Conservation (phyloP, 2,113 vertebrate genomes). For the Cnemophilus loriae region DNA sequence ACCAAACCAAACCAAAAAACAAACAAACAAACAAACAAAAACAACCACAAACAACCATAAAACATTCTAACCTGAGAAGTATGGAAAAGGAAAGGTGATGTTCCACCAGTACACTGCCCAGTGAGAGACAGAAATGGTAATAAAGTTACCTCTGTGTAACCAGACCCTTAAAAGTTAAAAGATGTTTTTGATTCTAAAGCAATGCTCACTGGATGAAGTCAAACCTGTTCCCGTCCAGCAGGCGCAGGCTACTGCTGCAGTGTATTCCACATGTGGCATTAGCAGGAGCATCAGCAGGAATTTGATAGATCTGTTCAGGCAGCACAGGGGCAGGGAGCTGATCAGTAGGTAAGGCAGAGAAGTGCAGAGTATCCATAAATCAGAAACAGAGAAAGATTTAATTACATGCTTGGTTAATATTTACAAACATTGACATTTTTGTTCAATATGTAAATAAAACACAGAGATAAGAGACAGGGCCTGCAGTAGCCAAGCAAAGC, state of each 20-base stretch:
- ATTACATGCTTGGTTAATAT: constrained; percentile 49
- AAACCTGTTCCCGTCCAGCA: neutral
- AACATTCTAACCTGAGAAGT: neutral
- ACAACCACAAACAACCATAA: neutral
- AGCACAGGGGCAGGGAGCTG: neutral
- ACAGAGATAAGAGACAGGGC: neutral
- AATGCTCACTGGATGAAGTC: neutral
- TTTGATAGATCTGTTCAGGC: neutral
- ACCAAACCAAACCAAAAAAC: neutral
- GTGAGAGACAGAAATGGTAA: neutral
- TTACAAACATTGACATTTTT: constrained; percentile 3
- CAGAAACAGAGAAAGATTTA: constrained; percentile 38
- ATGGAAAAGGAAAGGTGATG: neutral
- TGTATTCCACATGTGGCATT: neutral
- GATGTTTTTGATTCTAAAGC: neutral
- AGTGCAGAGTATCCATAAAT: neutral
- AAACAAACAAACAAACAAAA: neutral
- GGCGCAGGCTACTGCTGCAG: neutral
- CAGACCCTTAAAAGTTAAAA: neutral
- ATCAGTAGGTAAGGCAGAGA: neutral
- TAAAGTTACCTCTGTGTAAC: neutral
- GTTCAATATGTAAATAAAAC: constrained; percentile 12
- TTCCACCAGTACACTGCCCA: neutral
- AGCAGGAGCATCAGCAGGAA: neutral
- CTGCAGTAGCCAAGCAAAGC: constrained; percentile 32